Evolutionary conservation across 1,140 invertebrate species (phyloP).

Genomic region (Philopotamus ludificatus): DNA sequence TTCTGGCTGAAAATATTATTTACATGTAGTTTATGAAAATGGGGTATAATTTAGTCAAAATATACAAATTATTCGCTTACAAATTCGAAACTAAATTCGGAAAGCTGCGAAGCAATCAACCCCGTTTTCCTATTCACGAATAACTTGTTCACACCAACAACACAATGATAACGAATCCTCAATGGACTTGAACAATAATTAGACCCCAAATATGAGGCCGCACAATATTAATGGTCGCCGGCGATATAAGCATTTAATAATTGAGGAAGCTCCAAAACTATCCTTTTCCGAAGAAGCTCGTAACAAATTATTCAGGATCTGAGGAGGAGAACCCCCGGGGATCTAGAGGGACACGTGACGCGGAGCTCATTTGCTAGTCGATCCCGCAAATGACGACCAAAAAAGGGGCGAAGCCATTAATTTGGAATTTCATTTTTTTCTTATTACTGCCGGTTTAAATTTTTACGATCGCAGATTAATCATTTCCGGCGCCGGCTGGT

Average conservation of each 20-base stretch:
- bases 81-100: too few species aligned
- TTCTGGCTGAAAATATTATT: too few species aligned
- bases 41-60: too few species aligned
- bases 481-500: neutral
- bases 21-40: too few species aligned
- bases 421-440: slow-evolving; percentile 4
- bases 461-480: slow-evolving; percentile 10
- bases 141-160: too few species aligned
- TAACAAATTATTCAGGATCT: slow-evolving; percentile 16
- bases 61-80: too few species aligned
- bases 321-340: neutral
- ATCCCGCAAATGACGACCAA: neutral
- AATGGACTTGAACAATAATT: neutral
- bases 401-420: slow-evolving; percentile 12
- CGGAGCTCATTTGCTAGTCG: slow-evolving; percentile 3
- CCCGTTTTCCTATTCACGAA: too few species aligned
- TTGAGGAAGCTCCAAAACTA: slow-evolving; percentile 21
- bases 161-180: too few species aligned
- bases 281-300: slow-evolving; percentile 15
- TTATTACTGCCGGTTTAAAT: neutral
- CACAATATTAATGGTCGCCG: neutral
- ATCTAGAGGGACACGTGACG: slow-evolving; percentile 14
- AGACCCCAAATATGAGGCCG: neutral
- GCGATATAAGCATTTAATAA: slow-evolving; percentile 21
- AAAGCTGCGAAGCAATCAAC: too few species aligned